A percentile compares a stretch with the other conserved stretches of the same genome.
phyloP scores from a whole-genome alignment of 2,888 invertebrate species.

The Anorthoa munda region DNA sequence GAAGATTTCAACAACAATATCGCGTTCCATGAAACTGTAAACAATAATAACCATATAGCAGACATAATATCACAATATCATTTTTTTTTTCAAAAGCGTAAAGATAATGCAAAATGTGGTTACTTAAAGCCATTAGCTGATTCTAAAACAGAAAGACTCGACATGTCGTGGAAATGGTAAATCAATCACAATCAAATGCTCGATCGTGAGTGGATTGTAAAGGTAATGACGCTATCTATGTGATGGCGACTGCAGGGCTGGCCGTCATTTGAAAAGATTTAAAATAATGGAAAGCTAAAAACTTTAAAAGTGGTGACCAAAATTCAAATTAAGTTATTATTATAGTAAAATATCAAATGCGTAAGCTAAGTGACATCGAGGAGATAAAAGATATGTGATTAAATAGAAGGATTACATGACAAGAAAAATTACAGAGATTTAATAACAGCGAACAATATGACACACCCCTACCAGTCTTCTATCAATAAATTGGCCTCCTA shows the following conservation, averaged over 20 bases:
- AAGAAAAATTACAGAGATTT: neutral
- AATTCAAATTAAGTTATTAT: neutral
- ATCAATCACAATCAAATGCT: slow-evolving; percentile 84
- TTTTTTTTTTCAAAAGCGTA: slow-evolving; percentile 11
- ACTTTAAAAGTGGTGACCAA: neutral
- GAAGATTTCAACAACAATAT: slow-evolving; percentile 1
- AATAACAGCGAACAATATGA: too few relatives aligned
- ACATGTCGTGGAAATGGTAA: slow-evolving; percentile 76
- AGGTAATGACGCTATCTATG: slow-evolving; percentile 72
- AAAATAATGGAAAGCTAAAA: slow-evolving; percentile 14
- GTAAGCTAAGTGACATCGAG: neutral
- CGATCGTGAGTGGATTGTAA: slow-evolving; percentile 74
- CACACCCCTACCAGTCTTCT: too few relatives aligned
- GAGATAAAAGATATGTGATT: neutral
- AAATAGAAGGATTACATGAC: neutral
- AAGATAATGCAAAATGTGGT: slow-evolving; percentile 38
- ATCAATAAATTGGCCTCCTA: neutral
- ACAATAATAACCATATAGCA: slow-evolving; percentile 1
- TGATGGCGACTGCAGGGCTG: slow-evolving; percentile 38
- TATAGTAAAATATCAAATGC: neutral
- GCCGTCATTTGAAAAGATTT: slow-evolving; percentile 33
- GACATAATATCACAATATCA: slow-evolving; percentile 7
- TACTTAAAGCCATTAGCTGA: slow-evolving; percentile 71
- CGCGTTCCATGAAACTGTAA: neutral
- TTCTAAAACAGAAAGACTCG: slow-evolving; percentile 71